A percentile compares a stretch with the other conserved stretches of the same genome.
These are phyloP conservation scores for Ophion costatus DNA, from an alignment of 2,888 invertebrate genomes.

Conservation along the genomic window DNA sequence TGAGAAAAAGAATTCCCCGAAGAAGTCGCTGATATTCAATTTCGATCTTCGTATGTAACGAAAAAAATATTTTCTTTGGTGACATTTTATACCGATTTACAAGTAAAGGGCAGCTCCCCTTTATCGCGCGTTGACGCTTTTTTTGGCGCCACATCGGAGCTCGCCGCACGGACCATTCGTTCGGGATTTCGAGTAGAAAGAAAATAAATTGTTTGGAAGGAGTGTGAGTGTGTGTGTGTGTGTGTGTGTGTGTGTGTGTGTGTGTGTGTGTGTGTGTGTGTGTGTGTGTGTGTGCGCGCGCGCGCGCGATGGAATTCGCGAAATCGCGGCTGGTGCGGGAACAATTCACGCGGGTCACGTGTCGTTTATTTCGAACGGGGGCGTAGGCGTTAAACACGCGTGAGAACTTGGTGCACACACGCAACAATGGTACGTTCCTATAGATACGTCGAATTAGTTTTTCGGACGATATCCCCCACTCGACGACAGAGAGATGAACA, in stretches of 20 bases:
- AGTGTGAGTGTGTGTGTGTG: too few relatives aligned
- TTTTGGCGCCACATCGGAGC: conserved; percentile 6
- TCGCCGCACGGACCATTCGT: conserved; percentile 32
- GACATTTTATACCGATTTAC: neutral
- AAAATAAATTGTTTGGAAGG: conserved; percentile 58
- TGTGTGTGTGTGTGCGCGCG: neutral
- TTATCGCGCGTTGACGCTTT: neutral
- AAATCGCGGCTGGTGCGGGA: conserved; percentile 28
- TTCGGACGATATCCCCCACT: neutral
- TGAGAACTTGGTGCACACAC: neutral
- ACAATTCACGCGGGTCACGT: conserved; percentile 36
- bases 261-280: too few relatives aligned
- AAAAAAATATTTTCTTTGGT: neutral
- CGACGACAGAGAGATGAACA: neutral
- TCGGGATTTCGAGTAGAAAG: conserved; percentile 52
- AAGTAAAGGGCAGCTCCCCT: neutral
- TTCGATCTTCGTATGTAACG: neutral
- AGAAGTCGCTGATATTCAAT: neutral
- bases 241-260: too few relatives aligned
- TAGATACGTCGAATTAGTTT: neutral
- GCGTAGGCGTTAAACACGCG: neutral
- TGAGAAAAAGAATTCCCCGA: neutral
- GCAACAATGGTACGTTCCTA: neutral
- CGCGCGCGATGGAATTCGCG: neutral
- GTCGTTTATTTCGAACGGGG: conserved; percentile 15